These are phyloP conservation scores for Sinocyclocheilus anophthalmus DNA, from an alignment of 2,113 vertebrate genomes.

Conservation along the genomic window DNA sequence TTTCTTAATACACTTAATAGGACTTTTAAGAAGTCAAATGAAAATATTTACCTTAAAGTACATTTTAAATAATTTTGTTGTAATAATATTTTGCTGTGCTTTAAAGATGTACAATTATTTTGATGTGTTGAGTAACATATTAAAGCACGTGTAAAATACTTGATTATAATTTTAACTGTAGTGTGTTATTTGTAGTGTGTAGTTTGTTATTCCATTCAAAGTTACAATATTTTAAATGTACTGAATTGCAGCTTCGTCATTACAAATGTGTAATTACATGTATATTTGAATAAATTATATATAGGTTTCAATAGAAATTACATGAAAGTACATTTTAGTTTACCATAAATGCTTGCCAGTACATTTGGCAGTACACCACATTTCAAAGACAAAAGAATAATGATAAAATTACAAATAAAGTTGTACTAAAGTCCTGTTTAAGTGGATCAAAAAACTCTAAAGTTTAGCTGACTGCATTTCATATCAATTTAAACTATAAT, in stretches of 20 bases:
- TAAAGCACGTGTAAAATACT: not conserved
- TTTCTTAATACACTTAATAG: not conserved
- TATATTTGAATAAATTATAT: not conserved
- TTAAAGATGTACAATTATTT: not conserved
- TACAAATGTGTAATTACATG: slow-evolving; percentile 7
- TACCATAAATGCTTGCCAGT: not conserved
- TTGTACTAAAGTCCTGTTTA: not conserved
- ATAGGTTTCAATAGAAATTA: not conserved
- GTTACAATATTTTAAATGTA: not conserved
- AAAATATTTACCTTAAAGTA: not conserved
- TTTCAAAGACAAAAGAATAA: not conserved
- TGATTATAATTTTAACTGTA: not conserved
- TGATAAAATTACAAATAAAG: not conserved
- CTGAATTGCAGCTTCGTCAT: not conserved
- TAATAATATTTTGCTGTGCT: not conserved
- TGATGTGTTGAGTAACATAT: not conserved
- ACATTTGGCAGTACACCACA: not conserved
- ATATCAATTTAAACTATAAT: not conserved
- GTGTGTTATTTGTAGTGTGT: not conserved
- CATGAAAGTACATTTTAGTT: not conserved
- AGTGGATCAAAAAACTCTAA: not conserved
- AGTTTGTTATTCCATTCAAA: not conserved
- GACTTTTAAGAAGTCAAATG: not conserved
- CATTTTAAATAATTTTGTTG: not conserved
- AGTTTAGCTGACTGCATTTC: not conserved